Percentiles rank a stretch among this genome's conserved stretches.
Conservation (phyloP, 92 coral and sea anemone genomes). For the Nematostella vectensis region DNA sequence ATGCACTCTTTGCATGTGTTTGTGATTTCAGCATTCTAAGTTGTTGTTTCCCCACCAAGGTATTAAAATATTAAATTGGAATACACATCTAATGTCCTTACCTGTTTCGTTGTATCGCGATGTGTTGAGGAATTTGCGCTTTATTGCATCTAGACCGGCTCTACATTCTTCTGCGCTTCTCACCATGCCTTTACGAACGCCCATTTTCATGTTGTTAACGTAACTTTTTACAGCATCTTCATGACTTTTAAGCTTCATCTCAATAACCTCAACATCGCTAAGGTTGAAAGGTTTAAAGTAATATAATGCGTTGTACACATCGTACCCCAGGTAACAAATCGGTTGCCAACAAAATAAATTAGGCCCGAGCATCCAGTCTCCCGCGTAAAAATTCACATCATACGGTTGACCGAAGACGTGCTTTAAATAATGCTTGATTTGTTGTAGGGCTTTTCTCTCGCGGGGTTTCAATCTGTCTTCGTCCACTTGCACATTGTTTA, state of each 20-base stretch:
- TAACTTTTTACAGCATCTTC: conserved; percentile 48
- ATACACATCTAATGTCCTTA: conserved; percentile 12
- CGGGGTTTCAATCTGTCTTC: conserved; percentile 50
- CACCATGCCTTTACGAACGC: conserved; percentile 73
- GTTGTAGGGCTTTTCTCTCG: conserved; percentile 70
- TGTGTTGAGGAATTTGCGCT: conserved; percentile 64
- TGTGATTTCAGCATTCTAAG: too few species aligned
- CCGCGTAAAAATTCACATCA: conserved; percentile 81
- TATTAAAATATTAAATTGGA: too few species aligned
- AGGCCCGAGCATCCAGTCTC: conserved; percentile 97
- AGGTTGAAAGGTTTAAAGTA: conserved; percentile 42
- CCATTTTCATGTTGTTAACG: conserved; percentile 78
- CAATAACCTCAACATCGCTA: conserved; percentile 36
- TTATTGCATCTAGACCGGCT: conserved; percentile 85
- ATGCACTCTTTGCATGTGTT: too few species aligned
- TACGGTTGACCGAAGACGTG: conserved; percentile 85
- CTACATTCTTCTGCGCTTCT: conserved; percentile 75
- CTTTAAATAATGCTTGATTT: conserved; percentile 65
- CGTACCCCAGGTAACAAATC: conserved; percentile 45
- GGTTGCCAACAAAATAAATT: conserved; percentile 93
- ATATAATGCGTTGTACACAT: conserved; percentile 41
- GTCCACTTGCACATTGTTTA: conserved; percentile 28
- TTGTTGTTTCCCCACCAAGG: too few species aligned
- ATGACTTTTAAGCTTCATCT: conserved; percentile 38
- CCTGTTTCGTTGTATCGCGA: conserved; percentile 80